A percentile compares a stretch with the other conserved stretches of the same genome.
Evolutionary conservation across 2,888 invertebrate genomes (phyloP).

Genomic region (Hololepta plana): DNA sequence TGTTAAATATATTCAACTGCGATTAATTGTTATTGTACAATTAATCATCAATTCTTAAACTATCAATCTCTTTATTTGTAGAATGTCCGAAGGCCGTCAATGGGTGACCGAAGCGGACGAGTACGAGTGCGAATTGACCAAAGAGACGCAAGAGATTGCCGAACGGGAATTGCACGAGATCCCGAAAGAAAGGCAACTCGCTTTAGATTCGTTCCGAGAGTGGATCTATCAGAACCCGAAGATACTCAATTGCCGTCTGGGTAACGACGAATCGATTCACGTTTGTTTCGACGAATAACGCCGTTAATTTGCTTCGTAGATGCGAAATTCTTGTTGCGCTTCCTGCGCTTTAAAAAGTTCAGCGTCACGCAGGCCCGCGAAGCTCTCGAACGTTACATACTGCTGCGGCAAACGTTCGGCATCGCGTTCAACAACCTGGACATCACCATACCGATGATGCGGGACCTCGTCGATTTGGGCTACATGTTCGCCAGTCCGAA

Average conservation of each 20-base stretch:
- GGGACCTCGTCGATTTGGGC: constrained; percentile 51
- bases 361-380: constrained; percentile 63
- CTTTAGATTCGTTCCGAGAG: constrained; percentile 43
- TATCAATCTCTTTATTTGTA: constrained; percentile 1
- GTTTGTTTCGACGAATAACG: constrained; percentile 2
- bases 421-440: constrained; percentile 59
- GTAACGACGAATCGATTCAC: constrained; percentile 21
- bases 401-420: constrained; percentile 57
- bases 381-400: constrained; percentile 57
- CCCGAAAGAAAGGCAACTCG: constrained; percentile 41
- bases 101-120: constrained; percentile 43
- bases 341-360: constrained; percentile 65
- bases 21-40: too few species aligned
- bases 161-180: constrained; percentile 51
- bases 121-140: constrained; percentile 41
- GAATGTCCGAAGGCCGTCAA: constrained; percentile 19
- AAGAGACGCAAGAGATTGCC: constrained; percentile 43
- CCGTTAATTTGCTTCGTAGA: constrained; percentile 28
- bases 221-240: constrained; percentile 57
- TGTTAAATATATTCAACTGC: too few species aligned
- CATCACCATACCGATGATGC: constrained; percentile 47
- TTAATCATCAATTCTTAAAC: constrained; percentile 3
- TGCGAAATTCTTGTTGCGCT: constrained; percentile 49
- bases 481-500: constrained; percentile 64
- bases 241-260: constrained; percentile 47